These are phyloP conservation scores for Cheilosia urbana DNA, from an alignment of 2,888 invertebrate genomes.

Conservation along the genomic window DNA sequence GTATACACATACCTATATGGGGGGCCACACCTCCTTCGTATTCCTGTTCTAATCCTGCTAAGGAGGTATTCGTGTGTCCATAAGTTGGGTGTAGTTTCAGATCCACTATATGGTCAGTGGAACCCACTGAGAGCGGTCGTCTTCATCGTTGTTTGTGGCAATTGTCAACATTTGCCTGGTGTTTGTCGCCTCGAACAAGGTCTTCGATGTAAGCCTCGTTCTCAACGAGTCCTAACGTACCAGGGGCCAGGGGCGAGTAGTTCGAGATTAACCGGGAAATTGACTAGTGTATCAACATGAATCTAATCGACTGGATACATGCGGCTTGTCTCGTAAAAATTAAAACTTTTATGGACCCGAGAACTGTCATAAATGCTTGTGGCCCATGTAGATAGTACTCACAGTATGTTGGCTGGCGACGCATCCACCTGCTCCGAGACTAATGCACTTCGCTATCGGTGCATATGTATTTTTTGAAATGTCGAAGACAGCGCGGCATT, in stretches of 20 bases:
- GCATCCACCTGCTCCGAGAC: slow-evolving; percentile 71
- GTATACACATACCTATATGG: slow-evolving; percentile 1
- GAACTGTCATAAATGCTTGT: slow-evolving; percentile 25
- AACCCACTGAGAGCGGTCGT: slow-evolving; percentile 41
- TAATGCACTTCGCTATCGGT: slow-evolving; percentile 40
- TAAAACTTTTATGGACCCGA: slow-evolving; percentile 42
- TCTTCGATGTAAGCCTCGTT: slow-evolving; percentile 41
- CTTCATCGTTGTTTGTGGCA: slow-evolving; percentile 56
- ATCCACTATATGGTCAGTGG: slow-evolving; percentile 6
- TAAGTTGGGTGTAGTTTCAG: not conserved
- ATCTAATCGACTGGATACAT: slow-evolving; percentile 58
- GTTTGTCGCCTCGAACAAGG: slow-evolving; percentile 34
- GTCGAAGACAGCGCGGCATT: slow-evolving; percentile 26
- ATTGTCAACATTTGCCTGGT: slow-evolving; percentile 58
- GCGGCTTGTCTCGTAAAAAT: slow-evolving; percentile 48
- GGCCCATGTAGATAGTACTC: not conserved
- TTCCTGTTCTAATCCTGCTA: slow-evolving; percentile 50
- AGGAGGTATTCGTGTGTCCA: slow-evolving; percentile 38
- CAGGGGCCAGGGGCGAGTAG: slow-evolving; percentile 1
- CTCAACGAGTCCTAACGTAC: slow-evolving; percentile 6
- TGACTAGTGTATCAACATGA: slow-evolving; percentile 63
- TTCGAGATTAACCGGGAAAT: slow-evolving; percentile 31
- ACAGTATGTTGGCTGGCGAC: slow-evolving; percentile 15
- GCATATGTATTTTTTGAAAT: slow-evolving; percentile 29
- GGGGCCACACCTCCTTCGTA: slow-evolving; percentile 41